Evolutionary conservation across 2,888 invertebrate species (phyloP).

Genomic region (Monopis laevigella): DNA sequence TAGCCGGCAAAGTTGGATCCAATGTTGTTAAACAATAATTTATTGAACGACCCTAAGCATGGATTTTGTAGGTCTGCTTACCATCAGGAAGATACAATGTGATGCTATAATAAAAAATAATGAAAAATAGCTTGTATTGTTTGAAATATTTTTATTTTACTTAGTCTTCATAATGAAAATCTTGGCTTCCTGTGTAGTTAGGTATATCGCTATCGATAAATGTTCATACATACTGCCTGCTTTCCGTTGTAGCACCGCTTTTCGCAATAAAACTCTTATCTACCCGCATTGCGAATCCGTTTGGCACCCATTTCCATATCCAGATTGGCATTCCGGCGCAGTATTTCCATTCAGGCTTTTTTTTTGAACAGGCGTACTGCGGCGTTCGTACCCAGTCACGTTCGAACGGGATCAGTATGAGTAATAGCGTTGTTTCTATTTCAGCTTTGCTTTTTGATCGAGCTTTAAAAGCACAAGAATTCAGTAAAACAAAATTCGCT

Average conservation of each 20-base stretch:
- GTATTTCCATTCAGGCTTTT: conserved; percentile 15
- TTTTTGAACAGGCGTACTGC: conserved; percentile 4
- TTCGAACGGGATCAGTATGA: conserved; percentile 25
- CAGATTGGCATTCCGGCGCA: conserved; percentile 37
- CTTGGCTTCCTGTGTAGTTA: too few species aligned
- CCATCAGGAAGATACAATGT: too few species aligned
- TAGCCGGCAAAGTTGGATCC: too few species aligned
- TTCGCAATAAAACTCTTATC: conserved; percentile 56
- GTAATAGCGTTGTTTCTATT: conserved; percentile 32
- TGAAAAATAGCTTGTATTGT: too few species aligned
- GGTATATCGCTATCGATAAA: too few species aligned
- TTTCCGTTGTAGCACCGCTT: conserved; percentile 26
- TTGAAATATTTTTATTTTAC: too few species aligned
- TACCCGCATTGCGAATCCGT: conserved; percentile 52
- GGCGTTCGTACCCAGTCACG: conserved; percentile 26
- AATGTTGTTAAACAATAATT: too few species aligned
- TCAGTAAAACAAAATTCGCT: neutral
- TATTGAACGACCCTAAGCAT: too few species aligned
- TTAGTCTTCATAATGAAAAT: too few species aligned
- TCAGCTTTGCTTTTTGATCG: conserved; percentile 19
- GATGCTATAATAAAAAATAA: too few species aligned
- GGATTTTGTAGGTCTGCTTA: too few species aligned
- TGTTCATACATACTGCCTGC: too few species aligned
- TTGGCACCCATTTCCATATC: conserved; percentile 49
- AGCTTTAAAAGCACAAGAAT: neutral